These are phyloP conservation scores for Machaerirhynchus nigripectus DNA, from an alignment of 2,113 vertebrate genomes.

Conservation along the genomic window DNA sequence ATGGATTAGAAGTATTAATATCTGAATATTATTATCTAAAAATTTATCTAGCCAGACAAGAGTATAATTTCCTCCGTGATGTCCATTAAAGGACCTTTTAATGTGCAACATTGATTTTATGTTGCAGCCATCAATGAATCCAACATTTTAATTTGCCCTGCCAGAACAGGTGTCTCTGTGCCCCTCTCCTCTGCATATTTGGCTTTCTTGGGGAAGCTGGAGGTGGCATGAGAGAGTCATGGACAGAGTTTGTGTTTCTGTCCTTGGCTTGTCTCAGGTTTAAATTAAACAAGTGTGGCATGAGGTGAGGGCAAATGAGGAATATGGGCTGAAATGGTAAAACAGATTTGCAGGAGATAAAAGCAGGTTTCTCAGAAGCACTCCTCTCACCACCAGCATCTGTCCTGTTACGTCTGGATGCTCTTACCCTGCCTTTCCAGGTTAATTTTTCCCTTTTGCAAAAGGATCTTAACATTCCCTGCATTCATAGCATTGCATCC, in stretches of 20 bases:
- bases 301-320: background rate
- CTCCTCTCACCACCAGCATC: background rate
- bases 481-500: background rate
- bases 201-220: background rate
- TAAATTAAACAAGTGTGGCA: background rate
- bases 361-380: background rate
- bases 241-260: background rate
- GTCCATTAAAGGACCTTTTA: background rate
- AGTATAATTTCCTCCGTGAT: background rate
- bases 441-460: background rate
- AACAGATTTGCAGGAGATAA: background rate
- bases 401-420: background rate
- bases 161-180: background rate
- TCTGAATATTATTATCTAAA: background rate
- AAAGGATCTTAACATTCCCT: background rate
- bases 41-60: background rate
- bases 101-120: background rate
- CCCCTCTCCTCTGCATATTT: background rate
- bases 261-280: background rate
- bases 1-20: background rate
- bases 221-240: background rate
- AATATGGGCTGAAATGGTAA: background rate
- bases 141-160: background rate
- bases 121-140: background rate
- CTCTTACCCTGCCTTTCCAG: background rate